Conservation (phyloP, 2,888 invertebrate genomes). For the Portevinia maculata region DNA sequence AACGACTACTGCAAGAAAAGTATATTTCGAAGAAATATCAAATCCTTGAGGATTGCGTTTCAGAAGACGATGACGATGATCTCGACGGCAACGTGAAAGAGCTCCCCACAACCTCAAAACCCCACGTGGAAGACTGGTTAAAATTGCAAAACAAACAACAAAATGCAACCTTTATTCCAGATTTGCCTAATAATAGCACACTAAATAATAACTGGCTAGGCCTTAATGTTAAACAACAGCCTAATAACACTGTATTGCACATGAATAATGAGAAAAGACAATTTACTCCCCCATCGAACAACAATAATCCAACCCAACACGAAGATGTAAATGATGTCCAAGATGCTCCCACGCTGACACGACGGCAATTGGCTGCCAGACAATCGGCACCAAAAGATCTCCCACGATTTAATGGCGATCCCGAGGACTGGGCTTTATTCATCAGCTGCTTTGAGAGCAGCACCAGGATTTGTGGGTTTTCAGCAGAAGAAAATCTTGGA, state of each 20-base stretch:
- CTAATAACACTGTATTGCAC: constrained; percentile 6
- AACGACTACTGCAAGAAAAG: constrained; percentile 18
- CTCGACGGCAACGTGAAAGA: constrained; percentile 4
- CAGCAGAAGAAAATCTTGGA: constrained; percentile 24
- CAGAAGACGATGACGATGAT: constrained; percentile 1
- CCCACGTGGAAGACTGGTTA: constrained; percentile 16
- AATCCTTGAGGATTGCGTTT: constrained; percentile 26
- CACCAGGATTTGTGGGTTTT: constrained; percentile 22
- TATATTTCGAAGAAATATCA: constrained; percentile 29
- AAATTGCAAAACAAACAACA: constrained; percentile 10
- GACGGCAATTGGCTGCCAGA: constrained; percentile 30
- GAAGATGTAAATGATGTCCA: constrained; percentile 16
- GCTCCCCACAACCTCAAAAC: constrained; percentile 21
- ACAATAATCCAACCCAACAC: constrained; percentile 5
- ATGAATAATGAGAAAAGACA: neutral
- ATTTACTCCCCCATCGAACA: constrained; percentile 1
- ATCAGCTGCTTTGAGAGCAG: constrained; percentile 30
- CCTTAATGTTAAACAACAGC: neutral
- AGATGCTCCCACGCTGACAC: constrained; percentile 15
- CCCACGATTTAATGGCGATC: constrained; percentile 20
- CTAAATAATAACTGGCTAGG: constrained; percentile 32
- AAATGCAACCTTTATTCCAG: constrained; percentile 12
- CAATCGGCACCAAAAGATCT: constrained; percentile 34
- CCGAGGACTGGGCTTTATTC: constrained; percentile 31
- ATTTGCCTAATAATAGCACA: constrained; percentile 29